Percentiles rank a stretch among this genome's conserved stretches.
phyloP scores from a whole-genome alignment of 2,797 vertebrate genomes.

The Hemibagrus guttatus region DNA sequence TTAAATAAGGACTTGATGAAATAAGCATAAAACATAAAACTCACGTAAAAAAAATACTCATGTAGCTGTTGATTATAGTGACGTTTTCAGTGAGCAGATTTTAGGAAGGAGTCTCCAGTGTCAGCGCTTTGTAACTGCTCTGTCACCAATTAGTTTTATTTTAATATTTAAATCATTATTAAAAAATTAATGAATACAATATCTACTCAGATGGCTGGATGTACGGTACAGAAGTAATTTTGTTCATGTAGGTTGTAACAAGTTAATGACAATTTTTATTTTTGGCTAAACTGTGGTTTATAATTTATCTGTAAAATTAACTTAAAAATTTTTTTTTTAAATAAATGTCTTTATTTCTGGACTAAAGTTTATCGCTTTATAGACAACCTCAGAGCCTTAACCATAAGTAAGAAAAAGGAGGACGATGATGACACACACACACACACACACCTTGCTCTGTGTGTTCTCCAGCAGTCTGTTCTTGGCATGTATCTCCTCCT shows the following conservation, averaged over 20 bases:
- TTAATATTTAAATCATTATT: no score
- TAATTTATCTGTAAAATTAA: neutral
- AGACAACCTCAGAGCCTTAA: neutral
- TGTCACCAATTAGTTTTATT: neutral
- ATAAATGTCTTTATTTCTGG: no score
- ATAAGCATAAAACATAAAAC: neutral
- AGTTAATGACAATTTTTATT: neutral
- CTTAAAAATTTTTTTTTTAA: neutral
- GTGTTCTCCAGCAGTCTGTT: constrained; percentile 81
- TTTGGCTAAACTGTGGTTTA: neutral
- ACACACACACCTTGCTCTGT: constrained; percentile 80
- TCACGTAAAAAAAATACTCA: neutral
- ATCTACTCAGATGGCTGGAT: no score
- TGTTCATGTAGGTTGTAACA: neutral
- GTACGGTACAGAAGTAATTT: no score
- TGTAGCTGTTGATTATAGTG: neutral
- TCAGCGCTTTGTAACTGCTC: neutral
- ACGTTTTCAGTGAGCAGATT: neutral
- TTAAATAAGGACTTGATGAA: neutral
- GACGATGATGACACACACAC: neutral
- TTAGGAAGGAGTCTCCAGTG: neutral
- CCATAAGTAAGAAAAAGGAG: neutral
- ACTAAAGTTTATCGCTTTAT: neutral
- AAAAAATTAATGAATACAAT: no score
- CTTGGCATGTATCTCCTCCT: constrained; percentile 86